phyloP scores from a whole-genome alignment of 2,888 invertebrate genomes.

The Ennomos erosarius region DNA sequence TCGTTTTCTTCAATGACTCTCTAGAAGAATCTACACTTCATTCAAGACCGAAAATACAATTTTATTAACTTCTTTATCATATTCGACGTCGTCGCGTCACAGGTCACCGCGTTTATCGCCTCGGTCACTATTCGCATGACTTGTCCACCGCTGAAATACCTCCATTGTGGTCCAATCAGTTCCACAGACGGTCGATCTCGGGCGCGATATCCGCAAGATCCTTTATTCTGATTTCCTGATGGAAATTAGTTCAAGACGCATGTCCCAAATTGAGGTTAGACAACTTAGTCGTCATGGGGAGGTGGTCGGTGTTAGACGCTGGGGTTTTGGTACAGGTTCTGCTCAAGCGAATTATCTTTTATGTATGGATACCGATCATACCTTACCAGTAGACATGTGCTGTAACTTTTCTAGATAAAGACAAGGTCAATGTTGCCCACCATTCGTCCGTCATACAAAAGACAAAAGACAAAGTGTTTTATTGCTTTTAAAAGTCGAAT shows the following conservation, averaged over 20 bases:
- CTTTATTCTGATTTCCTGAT: slow-evolving; percentile 48
- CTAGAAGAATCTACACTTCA: slow-evolving; percentile 1
- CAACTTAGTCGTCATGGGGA: slow-evolving; percentile 6
- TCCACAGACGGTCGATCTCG: slow-evolving; percentile 63
- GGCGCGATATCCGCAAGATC: slow-evolving; percentile 58
- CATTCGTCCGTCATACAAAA: too few relatives aligned
- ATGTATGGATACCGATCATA: too few relatives aligned
- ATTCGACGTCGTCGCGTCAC: slow-evolving; percentile 7
- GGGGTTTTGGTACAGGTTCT: slow-evolving; percentile 14
- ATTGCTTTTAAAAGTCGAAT: too few relatives aligned
- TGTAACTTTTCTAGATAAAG: neutral
- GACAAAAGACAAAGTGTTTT: too few relatives aligned
- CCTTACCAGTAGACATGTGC: neutral
- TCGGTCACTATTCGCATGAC: slow-evolving; percentile 22
- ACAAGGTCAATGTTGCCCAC: too few relatives aligned
- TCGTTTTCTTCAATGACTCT: too few relatives aligned
- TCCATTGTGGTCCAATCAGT: slow-evolving; percentile 67
- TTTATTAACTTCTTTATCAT: slow-evolving; percentile 3
- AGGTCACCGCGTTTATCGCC: slow-evolving; percentile 9
- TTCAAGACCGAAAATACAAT: neutral
- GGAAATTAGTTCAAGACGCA: slow-evolving; percentile 16
- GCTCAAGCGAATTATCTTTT: neutral
- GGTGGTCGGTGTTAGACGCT: slow-evolving; percentile 8
- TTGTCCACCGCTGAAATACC: slow-evolving; percentile 25
- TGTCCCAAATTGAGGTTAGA: slow-evolving; percentile 25